Base-by-base conservation (phyloP, 2,888 invertebrate genomes). In the Lithophane leautieri region DNA sequence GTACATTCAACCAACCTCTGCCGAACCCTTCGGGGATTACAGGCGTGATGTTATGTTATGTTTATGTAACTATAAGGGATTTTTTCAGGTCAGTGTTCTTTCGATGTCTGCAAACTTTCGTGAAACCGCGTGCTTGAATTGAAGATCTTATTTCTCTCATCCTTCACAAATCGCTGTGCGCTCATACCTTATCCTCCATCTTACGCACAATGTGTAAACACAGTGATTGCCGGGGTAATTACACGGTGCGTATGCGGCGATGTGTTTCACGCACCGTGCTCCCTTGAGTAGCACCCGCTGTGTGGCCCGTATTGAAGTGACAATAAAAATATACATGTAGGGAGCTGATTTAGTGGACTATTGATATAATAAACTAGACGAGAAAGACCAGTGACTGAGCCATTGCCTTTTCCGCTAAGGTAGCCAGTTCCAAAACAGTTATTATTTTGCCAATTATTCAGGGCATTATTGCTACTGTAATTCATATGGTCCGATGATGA, bases 141-240 rank as follows among this genome's bases (percentile, higher is more conserved):
- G 54, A 11, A 54, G 11, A 52, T 25, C 7, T 19, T 50, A 25
- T 16, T 56, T 16, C 8, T 25, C 19, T 16, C 11, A n/a, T 8
- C 2, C 3, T 22, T n/a, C 2, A 63, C 4, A 25, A 70, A 47
- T 62, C 79, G 78, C 78, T 70, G 2, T 28, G 0, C 4, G 34
- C 42, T 68, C 12, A 40, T 42, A 14, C 0, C 70, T 44, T 16
- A 60, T 25, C 2, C 73, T 67, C 2, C 14, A 14, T 22, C 22
- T 4, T 34, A 82, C 86, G 81, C 86, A 81, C 73, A 70, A 61
- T 70, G 28, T 73, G 65, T 83, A 88, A 87, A 85, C 81, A 86
- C 81, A 76, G 81, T 83, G 67, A 19, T 82, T 58, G 70, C 56
- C 70, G 56, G 70, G 81, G 80, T 86, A 87, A 89, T 85, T 82